A percentile compares a stretch with the other conserved stretches of the same genome.
phyloP scores from a whole-genome alignment of 2,888 invertebrate genomes.

The Chydorus sphaericus region DNA sequence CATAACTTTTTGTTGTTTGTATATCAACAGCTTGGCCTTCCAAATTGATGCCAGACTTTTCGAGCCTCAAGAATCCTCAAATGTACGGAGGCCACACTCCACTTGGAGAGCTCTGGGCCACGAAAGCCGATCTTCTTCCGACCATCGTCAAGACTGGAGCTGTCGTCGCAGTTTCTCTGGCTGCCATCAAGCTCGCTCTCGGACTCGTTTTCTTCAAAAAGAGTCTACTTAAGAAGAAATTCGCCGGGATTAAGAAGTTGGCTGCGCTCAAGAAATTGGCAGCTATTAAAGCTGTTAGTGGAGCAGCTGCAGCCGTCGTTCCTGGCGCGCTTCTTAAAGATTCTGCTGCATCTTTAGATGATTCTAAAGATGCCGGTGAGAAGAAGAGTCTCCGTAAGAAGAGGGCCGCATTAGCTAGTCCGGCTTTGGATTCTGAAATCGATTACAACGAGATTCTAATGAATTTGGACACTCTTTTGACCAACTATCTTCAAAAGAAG shows the following conservation, averaged over 20 bases:
- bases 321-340: not conserved
- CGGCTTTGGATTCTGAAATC: not conserved
- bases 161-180: too few relatives aligned
- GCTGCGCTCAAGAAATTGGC: not conserved
- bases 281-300: not conserved
- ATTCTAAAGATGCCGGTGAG: not conserved
- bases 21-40: too few relatives aligned
- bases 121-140: slow-evolving; percentile 13
- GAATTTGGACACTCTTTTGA: not conserved
- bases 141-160: slow-evolving; percentile 11
- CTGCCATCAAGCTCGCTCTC: not conserved
- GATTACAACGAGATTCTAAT: not conserved
- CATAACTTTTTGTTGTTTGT: too few relatives aligned
- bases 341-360: not conserved
- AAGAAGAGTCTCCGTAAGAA: not conserved
- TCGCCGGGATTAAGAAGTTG: not conserved
- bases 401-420: not conserved
- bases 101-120: slow-evolving; percentile 10
- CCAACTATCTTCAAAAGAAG: too few relatives aligned
- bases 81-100: slow-evolving; percentile 7
- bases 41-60: too few relatives aligned
- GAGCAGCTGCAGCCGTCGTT: not conserved
- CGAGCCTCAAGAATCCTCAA: too few relatives aligned
- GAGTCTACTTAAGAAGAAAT: not conserved
- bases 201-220: slow-evolving; percentile 9